Base-by-base conservation (phyloP, 2,888 invertebrate genomes). In the Tachina lurida region DNA sequence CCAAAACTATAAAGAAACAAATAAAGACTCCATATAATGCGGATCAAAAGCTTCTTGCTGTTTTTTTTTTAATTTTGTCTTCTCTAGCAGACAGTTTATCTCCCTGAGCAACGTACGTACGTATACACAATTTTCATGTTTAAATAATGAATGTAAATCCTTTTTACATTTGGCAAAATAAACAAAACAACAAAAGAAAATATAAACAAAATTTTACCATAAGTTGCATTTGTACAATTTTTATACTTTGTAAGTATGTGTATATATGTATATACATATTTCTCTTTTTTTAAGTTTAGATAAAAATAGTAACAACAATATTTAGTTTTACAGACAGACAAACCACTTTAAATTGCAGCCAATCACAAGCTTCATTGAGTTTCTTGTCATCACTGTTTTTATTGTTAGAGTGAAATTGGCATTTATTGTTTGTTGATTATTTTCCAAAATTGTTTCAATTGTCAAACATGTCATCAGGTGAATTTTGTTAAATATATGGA, bases 101-200 rank as follows among this genome's bases (percentile, higher is more conserved):
- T 70, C 68, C 75, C 78, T 17, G 60, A 73, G 71, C 77, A 63
- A 63, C 58, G 49, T 58, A 31, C 4, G 31, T 31, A 31, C 31
- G 31, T 60, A 43, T 73, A 73, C 45, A 65, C 12, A 71, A 80
- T 65, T 62, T 47, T 68, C 76, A 81, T 81, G 62, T 73, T 73
- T 81, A 81, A 81, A 81, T 84, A 84, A 84, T 77, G 67, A 81
- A 81, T 81, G 73, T 74, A 68, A 81, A 84, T 71, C 71, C 84
- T 81, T 77, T 84, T 81, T 58, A 67, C 68, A 70, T 83, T 65
- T 58, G 31, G n/a, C 49, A 65, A 62, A 54, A 54, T 49, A 74
- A 62, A 58, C 63, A 82, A 70, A 62, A 70, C n/a, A 39, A 39
- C 13, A 62, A 52, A 52, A 58, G 22, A 31, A 31, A 31, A 31